phyloP scores from a whole-genome alignment of 2,113 vertebrate species.

The Triplophysa dalaica region DNA sequence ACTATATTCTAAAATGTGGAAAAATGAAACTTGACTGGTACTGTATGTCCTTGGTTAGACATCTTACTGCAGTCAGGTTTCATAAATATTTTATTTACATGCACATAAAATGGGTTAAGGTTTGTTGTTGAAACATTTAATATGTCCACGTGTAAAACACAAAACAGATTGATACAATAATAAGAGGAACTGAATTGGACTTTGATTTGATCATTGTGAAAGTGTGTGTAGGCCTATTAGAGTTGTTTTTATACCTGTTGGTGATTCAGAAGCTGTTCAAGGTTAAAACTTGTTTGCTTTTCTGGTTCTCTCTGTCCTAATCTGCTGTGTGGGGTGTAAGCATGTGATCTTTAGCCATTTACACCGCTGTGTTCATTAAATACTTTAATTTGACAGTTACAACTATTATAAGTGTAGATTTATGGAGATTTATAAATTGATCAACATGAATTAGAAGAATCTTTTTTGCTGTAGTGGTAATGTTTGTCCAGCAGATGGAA shows the following conservation, averaged over 20 bases:
- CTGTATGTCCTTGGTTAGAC: too few species aligned
- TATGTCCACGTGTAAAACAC: too few species aligned
- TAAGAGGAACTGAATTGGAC: constrained; percentile 5
- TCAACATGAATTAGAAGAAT: too few species aligned
- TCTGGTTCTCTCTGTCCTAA: neutral
- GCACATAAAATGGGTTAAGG: neutral
- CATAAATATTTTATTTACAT: neutral
- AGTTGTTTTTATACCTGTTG: constrained; percentile 4
- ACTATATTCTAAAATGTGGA: too few species aligned
- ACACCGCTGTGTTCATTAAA: neutral
- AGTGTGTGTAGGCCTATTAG: neutral
- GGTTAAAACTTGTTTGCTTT: constrained; percentile 6
- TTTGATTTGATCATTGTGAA: constrained; percentile 11
- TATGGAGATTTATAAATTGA: too few species aligned
- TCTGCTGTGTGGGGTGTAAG: neutral
- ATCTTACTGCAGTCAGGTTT: neutral
- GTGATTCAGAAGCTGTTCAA: neutral
- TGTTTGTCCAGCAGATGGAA: constrained; percentile 33
- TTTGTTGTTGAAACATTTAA: neutral
- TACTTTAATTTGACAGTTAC: neutral
- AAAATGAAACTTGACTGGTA: too few species aligned
- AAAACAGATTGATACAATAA: neutral
- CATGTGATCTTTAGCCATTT: neutral
- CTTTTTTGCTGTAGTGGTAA: neutral
- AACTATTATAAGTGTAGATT: too few species aligned